Conservation (phyloP, 2,888 invertebrate genomes). For the Napeogenes inachia region DNA sequence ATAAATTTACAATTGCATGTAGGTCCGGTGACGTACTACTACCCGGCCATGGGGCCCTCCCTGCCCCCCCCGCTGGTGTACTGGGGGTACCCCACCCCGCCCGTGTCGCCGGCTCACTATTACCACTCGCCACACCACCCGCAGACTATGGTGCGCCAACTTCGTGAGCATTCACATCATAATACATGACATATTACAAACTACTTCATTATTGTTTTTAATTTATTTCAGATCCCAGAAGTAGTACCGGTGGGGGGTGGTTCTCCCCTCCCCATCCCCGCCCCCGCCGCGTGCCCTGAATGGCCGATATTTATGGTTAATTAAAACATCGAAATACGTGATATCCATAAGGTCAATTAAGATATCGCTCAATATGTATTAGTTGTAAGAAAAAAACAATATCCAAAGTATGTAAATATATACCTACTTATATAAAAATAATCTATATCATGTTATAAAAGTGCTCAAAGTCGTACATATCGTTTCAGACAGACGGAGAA, state of each 20-base stretch:
- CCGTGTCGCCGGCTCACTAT: slow-evolving; percentile 93
- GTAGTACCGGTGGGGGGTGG: slow-evolving; percentile 68
- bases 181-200: too few relatives aligned
- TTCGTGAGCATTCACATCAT: too few relatives aligned
- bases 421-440: not conserved
- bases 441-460: slow-evolving; percentile 5
- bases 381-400: slow-evolving; percentile 4
- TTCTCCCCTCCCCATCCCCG: slow-evolving; percentile 65
- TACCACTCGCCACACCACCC: slow-evolving; percentile 81
- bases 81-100: slow-evolving; percentile 97
- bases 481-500: too few relatives aligned
- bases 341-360: slow-evolving; percentile 6
- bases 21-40: slow-evolving; percentile 77
- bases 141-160: slow-evolving; percentile 56
- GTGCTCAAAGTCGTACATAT: slow-evolving; percentile 16
- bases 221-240: slow-evolving; percentile 58
- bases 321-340: slow-evolving; percentile 30
- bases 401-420: slow-evolving; percentile 13
- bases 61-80: slow-evolving; percentile 86
- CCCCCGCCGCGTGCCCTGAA: slow-evolving; percentile 67
- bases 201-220: not conserved
- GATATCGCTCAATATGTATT: slow-evolving; percentile 11
- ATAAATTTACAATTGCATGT: slow-evolving; percentile 20
- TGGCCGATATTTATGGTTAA: slow-evolving; percentile 74
- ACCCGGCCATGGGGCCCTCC: slow-evolving; percentile 75